Conservation (phyloP, 2,888 invertebrate genomes). For the Ochlodes sylvanus region DNA sequence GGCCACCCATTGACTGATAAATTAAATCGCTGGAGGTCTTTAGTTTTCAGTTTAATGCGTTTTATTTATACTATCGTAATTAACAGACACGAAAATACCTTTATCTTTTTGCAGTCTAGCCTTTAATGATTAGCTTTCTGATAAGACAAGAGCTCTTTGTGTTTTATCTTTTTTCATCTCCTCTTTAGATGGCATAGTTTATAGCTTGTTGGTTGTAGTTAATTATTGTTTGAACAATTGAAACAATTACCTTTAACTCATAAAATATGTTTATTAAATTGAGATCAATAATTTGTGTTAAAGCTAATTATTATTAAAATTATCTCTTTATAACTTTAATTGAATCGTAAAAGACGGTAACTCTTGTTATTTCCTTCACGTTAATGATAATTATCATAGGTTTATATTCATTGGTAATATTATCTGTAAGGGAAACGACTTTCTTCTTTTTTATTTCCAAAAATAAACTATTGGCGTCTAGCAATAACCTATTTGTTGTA, state of each 20-base stretch:
- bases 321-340: not conserved
- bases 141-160: constrained; percentile 17
- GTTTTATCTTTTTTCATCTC: constrained; percentile 3
- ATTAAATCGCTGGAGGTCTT: constrained; percentile 25
- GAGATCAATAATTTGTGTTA: not conserved
- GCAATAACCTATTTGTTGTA: too few relatives aligned
- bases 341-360: not conserved
- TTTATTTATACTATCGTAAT: constrained; percentile 25
- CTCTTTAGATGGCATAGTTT: not conserved
- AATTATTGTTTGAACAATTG: constrained; percentile 11
- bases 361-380: not conserved
- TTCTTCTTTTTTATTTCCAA: too few relatives aligned
- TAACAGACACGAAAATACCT: constrained; percentile 23
- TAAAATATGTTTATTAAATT: not conserved
- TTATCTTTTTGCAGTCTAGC: constrained; percentile 28
- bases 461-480: too few relatives aligned
- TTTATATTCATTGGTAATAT: not conserved
- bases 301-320: not conserved
- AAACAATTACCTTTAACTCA: constrained; percentile 7
- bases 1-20: constrained; percentile 35
- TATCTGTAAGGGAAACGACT: too few relatives aligned
- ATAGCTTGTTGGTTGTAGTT: not conserved
- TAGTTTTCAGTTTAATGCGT: constrained; percentile 7
- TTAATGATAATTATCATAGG: not conserved
- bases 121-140: constrained; percentile 20